A percentile compares a stretch with the other conserved stretches of the same genome.
Conservation (phyloP, 2,888 invertebrate genomes). For the Athrips mouffetella region DNA sequence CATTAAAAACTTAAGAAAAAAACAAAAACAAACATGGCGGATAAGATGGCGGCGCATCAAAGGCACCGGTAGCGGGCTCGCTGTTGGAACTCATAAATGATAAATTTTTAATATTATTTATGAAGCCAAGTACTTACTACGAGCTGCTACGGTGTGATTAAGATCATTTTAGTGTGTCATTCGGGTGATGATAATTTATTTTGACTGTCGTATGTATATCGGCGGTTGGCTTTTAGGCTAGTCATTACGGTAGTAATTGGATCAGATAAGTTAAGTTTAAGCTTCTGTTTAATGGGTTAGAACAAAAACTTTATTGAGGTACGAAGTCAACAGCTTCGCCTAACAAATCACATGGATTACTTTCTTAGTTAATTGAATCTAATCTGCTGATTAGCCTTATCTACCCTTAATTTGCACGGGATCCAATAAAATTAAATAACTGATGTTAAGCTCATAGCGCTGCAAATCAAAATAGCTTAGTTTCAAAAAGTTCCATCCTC, state of each 20-base stretch:
- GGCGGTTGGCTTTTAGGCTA: background rate
- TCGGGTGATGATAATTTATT: slow-evolving; percentile 6
- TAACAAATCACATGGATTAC: no score
- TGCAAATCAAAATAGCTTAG: no score
- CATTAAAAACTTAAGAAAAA: slow-evolving; percentile 62
- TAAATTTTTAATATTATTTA: slow-evolving; percentile 74
- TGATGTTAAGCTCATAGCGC: no score
- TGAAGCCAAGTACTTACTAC: slow-evolving; percentile 46
- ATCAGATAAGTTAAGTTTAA: background rate
- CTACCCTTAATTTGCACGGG: no score
- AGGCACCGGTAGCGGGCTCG: slow-evolving; percentile 66
- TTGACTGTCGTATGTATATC: slow-evolving; percentile 4
- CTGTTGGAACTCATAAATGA: slow-evolving; percentile 72
- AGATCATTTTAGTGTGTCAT: slow-evolving; percentile 43
- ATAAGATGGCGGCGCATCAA: slow-evolving; percentile 69
- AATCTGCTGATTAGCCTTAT: background rate
- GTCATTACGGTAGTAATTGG: slow-evolving; percentile 2
- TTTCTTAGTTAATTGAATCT: background rate
- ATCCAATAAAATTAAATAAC: no score
- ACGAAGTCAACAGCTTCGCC: no score
- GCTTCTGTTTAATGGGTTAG: background rate
- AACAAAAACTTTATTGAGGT: background rate
- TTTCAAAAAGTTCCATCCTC: no score
- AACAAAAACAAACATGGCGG: slow-evolving; percentile 62
- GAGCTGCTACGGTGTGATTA: slow-evolving; percentile 37